A percentile compares a stretch with the other conserved stretches of the same genome.
Evolutionary conservation across 2,888 invertebrate species (phyloP).

Genomic region (Scelioninae gen. 1): DNA sequence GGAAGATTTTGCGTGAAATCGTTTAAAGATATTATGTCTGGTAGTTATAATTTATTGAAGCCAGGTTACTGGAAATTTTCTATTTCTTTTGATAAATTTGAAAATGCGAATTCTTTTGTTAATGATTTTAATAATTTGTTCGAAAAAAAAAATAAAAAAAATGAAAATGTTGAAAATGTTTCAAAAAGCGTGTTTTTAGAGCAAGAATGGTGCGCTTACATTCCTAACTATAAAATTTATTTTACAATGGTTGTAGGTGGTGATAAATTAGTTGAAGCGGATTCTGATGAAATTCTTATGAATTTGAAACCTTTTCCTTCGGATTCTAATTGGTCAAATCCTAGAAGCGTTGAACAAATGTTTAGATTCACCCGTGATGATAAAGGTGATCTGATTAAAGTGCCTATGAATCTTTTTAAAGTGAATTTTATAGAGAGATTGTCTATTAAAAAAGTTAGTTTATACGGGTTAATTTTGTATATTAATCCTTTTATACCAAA

Average conservation of each 20-base stretch:
- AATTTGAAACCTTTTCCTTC: background rate
- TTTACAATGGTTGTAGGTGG: background rate
- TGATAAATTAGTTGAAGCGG: background rate
- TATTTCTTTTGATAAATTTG: background rate
- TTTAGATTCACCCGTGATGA: background rate
- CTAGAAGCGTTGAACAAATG: background rate
- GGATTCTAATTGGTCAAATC: background rate
- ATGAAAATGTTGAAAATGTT: background rate
- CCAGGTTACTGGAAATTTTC: background rate
- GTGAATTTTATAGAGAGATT: background rate
- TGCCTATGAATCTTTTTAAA: background rate
- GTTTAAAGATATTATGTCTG: background rate
- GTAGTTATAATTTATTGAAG: background rate
- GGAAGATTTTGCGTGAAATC: background rate
- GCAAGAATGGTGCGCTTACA: background rate
- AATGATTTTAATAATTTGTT: background rate
- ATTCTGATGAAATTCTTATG: background rate
- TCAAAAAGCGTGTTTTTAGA: too few relatives aligned
- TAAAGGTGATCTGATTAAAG: background rate
- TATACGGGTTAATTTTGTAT: background rate
- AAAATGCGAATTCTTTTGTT: background rate
- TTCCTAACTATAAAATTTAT: background rate
- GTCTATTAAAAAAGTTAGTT: background rate
- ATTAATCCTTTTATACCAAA: background rate
- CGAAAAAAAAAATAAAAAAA: background rate